Evolutionary conservation across 2,888 invertebrate species (phyloP).

Genomic region (Caenorhabditis uteleia): DNA sequence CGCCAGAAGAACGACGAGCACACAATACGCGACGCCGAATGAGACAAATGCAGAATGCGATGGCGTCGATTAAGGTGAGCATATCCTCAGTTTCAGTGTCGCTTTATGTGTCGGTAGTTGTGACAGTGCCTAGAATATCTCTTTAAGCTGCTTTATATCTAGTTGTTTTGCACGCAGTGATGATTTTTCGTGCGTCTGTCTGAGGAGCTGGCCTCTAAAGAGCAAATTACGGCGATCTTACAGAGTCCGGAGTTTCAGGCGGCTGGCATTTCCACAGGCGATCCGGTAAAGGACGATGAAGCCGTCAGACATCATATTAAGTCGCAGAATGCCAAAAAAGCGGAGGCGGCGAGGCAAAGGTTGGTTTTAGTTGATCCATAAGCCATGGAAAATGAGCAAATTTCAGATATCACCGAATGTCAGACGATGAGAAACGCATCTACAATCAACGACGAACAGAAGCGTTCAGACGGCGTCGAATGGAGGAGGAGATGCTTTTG

Average conservation of each 20-base stretch:
- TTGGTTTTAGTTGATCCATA: slow-evolving; percentile 5
- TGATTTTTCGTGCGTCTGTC: too few relatives aligned
- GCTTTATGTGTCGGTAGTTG: too few relatives aligned
- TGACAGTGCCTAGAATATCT: too few relatives aligned
- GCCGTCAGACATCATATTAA: slow-evolving; percentile 61
- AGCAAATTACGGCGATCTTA: slow-evolving; percentile 1
- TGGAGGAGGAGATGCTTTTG: slow-evolving; percentile 67
- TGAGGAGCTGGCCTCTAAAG: neutral
- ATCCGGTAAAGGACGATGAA: slow-evolving; percentile 59
- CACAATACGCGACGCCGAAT: slow-evolving; percentile 65
- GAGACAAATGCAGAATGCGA: slow-evolving; percentile 63
- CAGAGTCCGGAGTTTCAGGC: slow-evolving; percentile 34
- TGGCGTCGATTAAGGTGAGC: slow-evolving; percentile 50
- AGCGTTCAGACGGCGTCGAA: slow-evolving; percentile 64
- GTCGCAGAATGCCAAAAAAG: slow-evolving; percentile 66
- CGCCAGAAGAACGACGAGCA: slow-evolving; percentile 59
- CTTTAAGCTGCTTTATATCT: too few relatives aligned
- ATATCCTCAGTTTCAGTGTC: neutral
- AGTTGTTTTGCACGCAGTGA: too few relatives aligned
- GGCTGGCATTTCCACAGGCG: slow-evolving; percentile 45
- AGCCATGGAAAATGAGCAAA: neutral
- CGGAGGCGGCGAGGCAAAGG: slow-evolving; percentile 65
- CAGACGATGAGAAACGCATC: slow-evolving; percentile 64
- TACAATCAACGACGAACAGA: slow-evolving; percentile 67
- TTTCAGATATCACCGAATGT: slow-evolving; percentile 56